Base-by-base conservation (phyloP, 2,113 vertebrate genomes). In the Canis aureus region DNA sequence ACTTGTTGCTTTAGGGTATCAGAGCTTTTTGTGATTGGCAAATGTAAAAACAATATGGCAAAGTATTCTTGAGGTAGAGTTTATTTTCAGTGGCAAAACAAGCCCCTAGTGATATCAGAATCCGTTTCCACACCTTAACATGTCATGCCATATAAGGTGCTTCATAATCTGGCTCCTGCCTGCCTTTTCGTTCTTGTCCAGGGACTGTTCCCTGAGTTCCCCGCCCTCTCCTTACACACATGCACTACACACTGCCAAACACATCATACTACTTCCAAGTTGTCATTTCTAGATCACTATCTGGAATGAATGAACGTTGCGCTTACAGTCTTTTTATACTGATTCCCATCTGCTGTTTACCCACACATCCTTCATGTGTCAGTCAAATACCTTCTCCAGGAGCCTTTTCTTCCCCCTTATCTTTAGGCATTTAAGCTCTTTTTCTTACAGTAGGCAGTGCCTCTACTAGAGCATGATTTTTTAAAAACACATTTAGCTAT, bases 241-340 rank as follows among this genome's bases (percentile, higher is more conserved):
- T 27, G 22, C 25, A 17, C 49, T 2, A 35, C 32, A 4, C 57
- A 4, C 55, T n/a, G 43, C 53, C 73, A 83, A 49, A 55, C 35
- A 27, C 51, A 11, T 49, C 57, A 12, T 1, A 22, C 59, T 16
- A 7, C 49, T 59, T 53, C 78, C 55, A 91, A 57, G 78, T 43
- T 93, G 81, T 94, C 89, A 32, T 64, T 91, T 91, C 51, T 74
- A 86, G 79, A 92, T 55, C 55, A 2, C 79, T 78, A 2, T 96
- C 73, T 89, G 35, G 89, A 93, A 35, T 55, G 89, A 53, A 32
- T 11, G 85, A 66, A 20, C 94, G 32, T 78, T 90, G 90, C 64
- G 94, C 71, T 89, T 84, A 4, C 9, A 2, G 62, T 4, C 1
- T 32, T 55, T 89, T 81, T 12, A 5, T 57, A 38, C 38, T 23